These are phyloP conservation scores for Mus minutoides DNA, from an alignment of 2,797 vertebrate genomes.

Conservation along the genomic window DNA sequence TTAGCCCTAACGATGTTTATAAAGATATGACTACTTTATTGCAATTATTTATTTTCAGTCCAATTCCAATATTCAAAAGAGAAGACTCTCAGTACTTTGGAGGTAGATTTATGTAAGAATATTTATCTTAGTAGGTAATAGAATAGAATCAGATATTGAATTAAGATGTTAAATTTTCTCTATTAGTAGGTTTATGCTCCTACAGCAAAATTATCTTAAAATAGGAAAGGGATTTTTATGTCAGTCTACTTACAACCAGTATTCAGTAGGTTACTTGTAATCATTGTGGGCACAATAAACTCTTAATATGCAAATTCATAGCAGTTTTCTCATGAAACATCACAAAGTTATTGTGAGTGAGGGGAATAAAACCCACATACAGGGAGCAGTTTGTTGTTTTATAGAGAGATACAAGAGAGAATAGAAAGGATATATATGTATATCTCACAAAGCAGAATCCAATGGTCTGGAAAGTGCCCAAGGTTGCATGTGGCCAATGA, in stretches of 20 bases:
- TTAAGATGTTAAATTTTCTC: background rate
- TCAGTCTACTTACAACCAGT: background rate
- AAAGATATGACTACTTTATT: background rate
- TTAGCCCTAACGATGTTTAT: background rate
- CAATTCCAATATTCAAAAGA: background rate
- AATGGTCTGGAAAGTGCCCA: background rate
- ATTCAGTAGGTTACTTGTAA: background rate
- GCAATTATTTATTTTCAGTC: background rate
- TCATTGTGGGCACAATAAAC: background rate
- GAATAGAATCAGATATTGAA: background rate
- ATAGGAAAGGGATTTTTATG: background rate
- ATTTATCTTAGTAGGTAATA: background rate
- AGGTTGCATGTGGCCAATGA: too few species aligned
- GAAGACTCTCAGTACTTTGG: background rate
- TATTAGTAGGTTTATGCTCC: rapidly evolving
- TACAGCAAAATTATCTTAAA: background rate
- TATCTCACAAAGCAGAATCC: too few species aligned
- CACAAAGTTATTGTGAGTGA: background rate
- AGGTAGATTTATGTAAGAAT: background rate
- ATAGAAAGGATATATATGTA: background rate
- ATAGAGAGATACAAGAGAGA: background rate
- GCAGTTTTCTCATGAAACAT: background rate
- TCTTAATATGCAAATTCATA: background rate
- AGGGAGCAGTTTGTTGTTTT: background rate
- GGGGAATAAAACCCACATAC: background rate